A percentile compares a stretch with the other conserved stretches of the same genome.
Conservation (phyloP, 2,888 invertebrate genomes). For the Ennomos erosarius region DNA sequence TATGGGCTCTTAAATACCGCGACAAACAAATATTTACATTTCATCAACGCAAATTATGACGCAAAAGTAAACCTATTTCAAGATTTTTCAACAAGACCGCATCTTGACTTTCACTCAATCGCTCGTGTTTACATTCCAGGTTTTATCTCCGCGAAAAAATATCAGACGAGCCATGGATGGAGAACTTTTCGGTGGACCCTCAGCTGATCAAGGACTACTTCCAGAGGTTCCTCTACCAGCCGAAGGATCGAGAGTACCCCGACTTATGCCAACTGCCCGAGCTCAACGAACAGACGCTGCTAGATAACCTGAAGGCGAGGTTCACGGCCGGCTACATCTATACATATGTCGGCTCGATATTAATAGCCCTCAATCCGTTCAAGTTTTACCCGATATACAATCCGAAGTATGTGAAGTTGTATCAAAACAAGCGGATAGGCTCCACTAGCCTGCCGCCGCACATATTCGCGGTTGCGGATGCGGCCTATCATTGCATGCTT, state of each 20-base stretch:
- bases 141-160: conserved; percentile 96
- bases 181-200: conserved; percentile 95
- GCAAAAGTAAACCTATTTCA: conserved; percentile 69
- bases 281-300: conserved; percentile 95
- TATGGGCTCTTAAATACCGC: conserved; percentile 61
- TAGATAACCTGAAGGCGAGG: conserved; percentile 95
- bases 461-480: conserved; percentile 98
- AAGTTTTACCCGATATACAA: conserved; percentile 99
- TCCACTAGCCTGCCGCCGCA: conserved; percentile 97
- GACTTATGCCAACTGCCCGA: conserved; percentile 98
- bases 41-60: conserved; percentile 58
- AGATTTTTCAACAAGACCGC: conserved; percentile 37
- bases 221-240: conserved; percentile 95
- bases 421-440: conserved; percentile 96
- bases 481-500: conserved; percentile 97
- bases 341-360: conserved; percentile 97
- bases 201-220: conserved; percentile 97
- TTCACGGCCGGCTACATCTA: conserved; percentile 97
- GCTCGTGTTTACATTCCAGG: conserved; percentile 73
- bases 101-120: conserved; percentile 28
- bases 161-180: conserved; percentile 93
- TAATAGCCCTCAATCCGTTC: conserved; percentile 97
- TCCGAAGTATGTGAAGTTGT: conserved; percentile 98
- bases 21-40: conserved; percentile 60
- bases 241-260: conserved; percentile 96